Evolutionary conservation across 2,888 invertebrate species (phyloP).

Genomic region (Meta bourneti): DNA sequence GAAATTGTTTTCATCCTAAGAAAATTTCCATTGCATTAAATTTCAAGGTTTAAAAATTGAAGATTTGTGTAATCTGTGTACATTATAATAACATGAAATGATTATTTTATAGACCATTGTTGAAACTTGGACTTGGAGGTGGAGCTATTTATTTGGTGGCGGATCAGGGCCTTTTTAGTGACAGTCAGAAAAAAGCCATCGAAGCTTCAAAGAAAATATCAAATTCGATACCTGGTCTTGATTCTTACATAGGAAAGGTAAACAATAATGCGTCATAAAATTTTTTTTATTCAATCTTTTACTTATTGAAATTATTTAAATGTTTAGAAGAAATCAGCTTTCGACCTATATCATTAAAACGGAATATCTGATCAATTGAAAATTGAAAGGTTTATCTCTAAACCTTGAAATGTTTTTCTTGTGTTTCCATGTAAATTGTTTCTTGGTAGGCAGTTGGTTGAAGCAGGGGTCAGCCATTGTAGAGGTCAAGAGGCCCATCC

Average conservation of each 20-base stretch:
- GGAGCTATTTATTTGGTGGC: constrained; percentile 47
- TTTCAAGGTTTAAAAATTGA: too few species aligned
- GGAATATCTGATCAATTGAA: neutral
- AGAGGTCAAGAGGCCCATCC: too few species aligned
- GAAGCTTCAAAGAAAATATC: constrained; percentile 51
- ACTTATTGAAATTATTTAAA: too few species aligned
- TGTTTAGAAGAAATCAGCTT: neutral
- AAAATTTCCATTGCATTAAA: too few species aligned
- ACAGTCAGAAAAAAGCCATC: constrained; percentile 44
- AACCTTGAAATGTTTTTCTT: too few species aligned
- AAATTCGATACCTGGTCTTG: constrained; percentile 14
- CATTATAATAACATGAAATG: neutral
- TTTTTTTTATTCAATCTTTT: neutral
- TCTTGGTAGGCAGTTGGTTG: too few species aligned
- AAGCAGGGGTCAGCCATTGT: too few species aligned
- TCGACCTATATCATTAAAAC: neutral
- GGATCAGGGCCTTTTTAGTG: constrained; percentile 51
- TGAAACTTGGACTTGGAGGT: constrained; percentile 52
- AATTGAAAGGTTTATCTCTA: too few species aligned
- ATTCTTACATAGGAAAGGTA: constrained; percentile 14
- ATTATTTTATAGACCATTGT: constrained; percentile 10
- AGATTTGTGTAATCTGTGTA: too few species aligned
- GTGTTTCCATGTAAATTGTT: too few species aligned
- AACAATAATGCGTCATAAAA: neutral
- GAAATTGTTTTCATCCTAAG: neutral